phyloP scores from a whole-genome alignment of 1,140 invertebrate genomes.

The Drosophila quadrilineata region DNA sequence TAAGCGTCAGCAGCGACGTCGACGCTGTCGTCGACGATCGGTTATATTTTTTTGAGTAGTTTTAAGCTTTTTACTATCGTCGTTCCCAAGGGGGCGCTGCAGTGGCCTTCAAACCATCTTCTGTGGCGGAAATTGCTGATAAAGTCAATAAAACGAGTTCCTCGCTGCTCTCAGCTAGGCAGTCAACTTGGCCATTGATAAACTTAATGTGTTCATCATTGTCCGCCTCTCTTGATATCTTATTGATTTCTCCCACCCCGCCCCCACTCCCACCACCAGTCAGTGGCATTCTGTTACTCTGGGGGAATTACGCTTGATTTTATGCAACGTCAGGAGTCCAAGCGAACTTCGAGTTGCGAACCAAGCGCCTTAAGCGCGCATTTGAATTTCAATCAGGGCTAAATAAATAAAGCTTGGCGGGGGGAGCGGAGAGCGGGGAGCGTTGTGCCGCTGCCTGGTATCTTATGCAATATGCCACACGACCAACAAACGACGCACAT shows the following conservation, averaged over 20 bases:
- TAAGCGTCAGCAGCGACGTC: not conserved
- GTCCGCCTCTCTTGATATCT: not conserved
- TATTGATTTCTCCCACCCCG: not conserved
- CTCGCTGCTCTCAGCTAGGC: too few relatives aligned
- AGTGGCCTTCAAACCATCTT: constrained; percentile 22
- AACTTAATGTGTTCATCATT: not conserved
- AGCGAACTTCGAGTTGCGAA: not conserved
- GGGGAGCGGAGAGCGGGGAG: constrained; percentile 15
- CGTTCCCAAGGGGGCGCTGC: not conserved
- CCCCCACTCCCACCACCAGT: not conserved
- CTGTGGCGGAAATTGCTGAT: constrained; percentile 32
- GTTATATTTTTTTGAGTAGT: constrained; percentile 11
- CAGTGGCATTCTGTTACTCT: too few relatives aligned
- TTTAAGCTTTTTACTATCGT: constrained; percentile 32
- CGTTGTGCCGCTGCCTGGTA: constrained; percentile 11
- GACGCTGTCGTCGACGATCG: constrained; percentile 16
- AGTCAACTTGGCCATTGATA: too few relatives aligned
- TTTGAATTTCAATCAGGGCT: constrained; percentile 73
- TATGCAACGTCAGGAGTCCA: constrained; percentile 39
- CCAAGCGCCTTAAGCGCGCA: constrained; percentile 47
- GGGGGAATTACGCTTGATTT: constrained; percentile 36
- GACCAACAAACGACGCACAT: constrained; percentile 42
- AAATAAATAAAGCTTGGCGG: constrained; percentile 54
- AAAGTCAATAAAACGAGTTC: constrained; percentile 12
- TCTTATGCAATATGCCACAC: constrained; percentile 46